Conservation (phyloP, 2,797 vertebrate species). For the Sphenopsis melanotis region DNA sequence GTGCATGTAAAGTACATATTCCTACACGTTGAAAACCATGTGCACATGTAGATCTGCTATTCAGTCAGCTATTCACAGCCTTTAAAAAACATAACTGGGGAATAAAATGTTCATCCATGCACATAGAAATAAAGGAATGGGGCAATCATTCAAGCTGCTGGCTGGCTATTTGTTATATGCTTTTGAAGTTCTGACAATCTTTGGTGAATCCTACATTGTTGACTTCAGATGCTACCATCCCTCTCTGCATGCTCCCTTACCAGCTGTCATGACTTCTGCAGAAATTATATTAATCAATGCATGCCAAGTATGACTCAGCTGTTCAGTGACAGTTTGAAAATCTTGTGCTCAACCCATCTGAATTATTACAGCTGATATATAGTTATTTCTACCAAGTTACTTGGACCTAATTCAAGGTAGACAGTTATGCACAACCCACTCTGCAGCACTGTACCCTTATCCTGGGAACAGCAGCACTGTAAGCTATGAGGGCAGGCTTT, state of each 20-base stretch:
- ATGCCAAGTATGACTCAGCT: neutral
- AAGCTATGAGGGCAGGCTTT: neutral
- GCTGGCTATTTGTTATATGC: neutral
- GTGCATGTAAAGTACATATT: neutral
- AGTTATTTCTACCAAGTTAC: neutral
- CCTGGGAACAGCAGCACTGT: neutral
- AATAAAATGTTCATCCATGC: neutral
- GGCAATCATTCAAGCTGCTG: neutral
- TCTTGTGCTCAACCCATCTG: neutral
- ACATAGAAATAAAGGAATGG: neutral
- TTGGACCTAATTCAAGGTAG: neutral
- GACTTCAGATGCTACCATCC: neutral
- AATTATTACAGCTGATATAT: neutral
- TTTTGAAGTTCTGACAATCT: neutral
- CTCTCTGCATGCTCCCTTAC: neutral
- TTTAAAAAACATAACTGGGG: neutral
- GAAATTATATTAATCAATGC: neutral
- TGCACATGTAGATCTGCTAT: neutral
- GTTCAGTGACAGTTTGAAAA: neutral
- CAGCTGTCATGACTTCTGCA: neutral
- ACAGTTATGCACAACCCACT: neutral
- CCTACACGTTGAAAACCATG: neutral
- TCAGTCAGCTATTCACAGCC: neutral
- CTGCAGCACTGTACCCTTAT: neutral
- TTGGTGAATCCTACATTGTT: neutral